Evolutionary conservation across 2,113 vertebrate species (phyloP).

Genomic region (Corythaeola cristata): DNA sequence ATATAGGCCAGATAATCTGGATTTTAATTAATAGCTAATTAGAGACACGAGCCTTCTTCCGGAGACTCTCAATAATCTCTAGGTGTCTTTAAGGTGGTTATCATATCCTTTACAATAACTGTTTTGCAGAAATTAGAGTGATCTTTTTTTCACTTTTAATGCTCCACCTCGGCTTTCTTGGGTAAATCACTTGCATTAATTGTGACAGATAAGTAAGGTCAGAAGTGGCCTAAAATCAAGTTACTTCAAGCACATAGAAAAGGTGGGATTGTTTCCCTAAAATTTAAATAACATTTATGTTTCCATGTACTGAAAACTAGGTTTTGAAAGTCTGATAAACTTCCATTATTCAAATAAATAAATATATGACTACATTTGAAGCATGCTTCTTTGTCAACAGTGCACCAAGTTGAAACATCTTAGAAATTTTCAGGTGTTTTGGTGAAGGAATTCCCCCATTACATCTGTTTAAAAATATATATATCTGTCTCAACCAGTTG

Average conservation of each 20-base stretch:
- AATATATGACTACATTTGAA: neutral
- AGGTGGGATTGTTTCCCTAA: fast-evolving
- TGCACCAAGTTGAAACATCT: neutral
- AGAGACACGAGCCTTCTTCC: neutral
- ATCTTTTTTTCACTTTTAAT: neutral
- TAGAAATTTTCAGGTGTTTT: neutral
- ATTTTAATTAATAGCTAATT: conserved; percentile 48
- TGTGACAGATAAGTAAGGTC: neutral
- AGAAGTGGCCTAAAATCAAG: neutral
- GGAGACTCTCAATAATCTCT: neutral
- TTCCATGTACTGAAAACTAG: neutral
- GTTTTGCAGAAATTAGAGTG: neutral
- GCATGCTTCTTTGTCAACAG: neutral
- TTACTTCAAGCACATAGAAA: neutral
- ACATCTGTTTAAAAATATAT: neutral
- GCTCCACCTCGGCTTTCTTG: neutral
- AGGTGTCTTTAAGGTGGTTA: neutral
- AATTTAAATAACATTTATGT: neutral
- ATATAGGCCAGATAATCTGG: neutral
- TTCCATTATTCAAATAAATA: neutral
- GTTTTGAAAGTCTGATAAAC: neutral
- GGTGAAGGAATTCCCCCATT: neutral
- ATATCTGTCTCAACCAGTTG: neutral
- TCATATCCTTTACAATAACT: neutral
- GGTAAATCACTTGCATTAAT: neutral